phyloP scores from a whole-genome alignment of 2,888 invertebrate species.

The Cheilosia soror region DNA sequence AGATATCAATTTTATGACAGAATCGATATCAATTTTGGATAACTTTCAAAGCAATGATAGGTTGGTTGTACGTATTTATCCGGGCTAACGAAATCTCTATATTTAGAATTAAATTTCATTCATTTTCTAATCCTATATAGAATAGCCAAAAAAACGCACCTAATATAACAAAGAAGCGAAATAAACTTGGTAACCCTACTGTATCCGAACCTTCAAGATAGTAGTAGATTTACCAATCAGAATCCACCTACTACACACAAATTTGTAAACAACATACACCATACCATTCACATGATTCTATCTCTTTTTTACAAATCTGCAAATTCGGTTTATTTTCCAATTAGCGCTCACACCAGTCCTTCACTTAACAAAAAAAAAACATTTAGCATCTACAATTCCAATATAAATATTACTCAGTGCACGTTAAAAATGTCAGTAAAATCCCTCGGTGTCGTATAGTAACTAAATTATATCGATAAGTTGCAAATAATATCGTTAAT shows the following conservation, averaged over 20 bases:
- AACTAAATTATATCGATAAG: neutral
- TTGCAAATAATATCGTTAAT: neutral
- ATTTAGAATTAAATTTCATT: too few species aligned
- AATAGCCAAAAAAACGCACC: too few species aligned
- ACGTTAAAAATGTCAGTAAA: constrained; percentile 29
- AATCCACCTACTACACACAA: constrained; percentile 35
- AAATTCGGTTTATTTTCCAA: constrained; percentile 49
- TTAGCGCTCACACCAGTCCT: constrained; percentile 28
- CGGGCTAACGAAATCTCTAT: too few species aligned
- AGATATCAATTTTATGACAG: too few species aligned
- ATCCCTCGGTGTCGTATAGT: neutral
- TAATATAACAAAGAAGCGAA: too few species aligned
- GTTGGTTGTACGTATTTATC: too few species aligned
- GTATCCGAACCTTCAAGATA: neutral
- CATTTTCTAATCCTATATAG: too few species aligned
- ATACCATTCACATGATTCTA: neutral
- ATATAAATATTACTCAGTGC: neutral
- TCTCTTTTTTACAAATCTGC: constrained; percentile 41
- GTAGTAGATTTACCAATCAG: constrained; percentile 10
- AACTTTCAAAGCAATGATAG: too few species aligned
- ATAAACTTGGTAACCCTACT: neutral
- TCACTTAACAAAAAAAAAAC: neutral
- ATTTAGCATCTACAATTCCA: neutral
- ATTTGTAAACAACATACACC: constrained; percentile 59
- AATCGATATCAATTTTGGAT: too few species aligned